phyloP scores from a whole-genome alignment of 2,888 invertebrate genomes.

The Saturnia japonica region DNA sequence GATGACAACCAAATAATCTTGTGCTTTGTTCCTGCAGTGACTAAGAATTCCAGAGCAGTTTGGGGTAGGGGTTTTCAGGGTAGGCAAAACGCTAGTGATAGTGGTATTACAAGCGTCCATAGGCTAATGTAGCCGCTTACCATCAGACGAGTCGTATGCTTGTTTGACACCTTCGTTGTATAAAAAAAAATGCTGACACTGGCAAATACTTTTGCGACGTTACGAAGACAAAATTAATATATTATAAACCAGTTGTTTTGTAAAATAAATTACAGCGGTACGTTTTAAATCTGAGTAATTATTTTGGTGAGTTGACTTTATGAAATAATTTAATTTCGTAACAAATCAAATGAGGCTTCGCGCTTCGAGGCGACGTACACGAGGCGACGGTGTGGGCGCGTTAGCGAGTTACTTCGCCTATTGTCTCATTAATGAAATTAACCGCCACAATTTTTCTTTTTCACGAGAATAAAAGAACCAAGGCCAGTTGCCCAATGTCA shows the following conservation, averaged over 20 bases:
- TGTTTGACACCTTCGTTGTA: too few relatives aligned
- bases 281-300: neutral
- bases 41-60: too few relatives aligned
- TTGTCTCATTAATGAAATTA: conserved; percentile 67
- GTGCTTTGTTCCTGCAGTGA: too few relatives aligned
- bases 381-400: neutral
- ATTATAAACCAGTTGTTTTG: neutral
- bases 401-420: conserved; percentile 34
- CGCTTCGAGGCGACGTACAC: neutral
- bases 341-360: conserved; percentile 5
- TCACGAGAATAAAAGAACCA: conserved; percentile 24
- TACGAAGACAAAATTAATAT: neutral
- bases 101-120: too few relatives aligned
- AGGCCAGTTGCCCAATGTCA: conserved; percentile 7
- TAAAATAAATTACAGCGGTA: conserved; percentile 6
- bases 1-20: too few relatives aligned
- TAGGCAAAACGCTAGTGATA: too few relatives aligned
- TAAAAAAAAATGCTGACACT: neutral
- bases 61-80: too few relatives aligned
- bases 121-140: too few relatives aligned
- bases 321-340: neutral
- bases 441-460: conserved; percentile 67
- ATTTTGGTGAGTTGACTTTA: neutral
- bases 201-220: neutral
- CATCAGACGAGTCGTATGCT: too few relatives aligned